These are phyloP conservation scores for Amaurobius ferox DNA, from an alignment of 2,888 invertebrate species.

Conservation along the genomic window DNA sequence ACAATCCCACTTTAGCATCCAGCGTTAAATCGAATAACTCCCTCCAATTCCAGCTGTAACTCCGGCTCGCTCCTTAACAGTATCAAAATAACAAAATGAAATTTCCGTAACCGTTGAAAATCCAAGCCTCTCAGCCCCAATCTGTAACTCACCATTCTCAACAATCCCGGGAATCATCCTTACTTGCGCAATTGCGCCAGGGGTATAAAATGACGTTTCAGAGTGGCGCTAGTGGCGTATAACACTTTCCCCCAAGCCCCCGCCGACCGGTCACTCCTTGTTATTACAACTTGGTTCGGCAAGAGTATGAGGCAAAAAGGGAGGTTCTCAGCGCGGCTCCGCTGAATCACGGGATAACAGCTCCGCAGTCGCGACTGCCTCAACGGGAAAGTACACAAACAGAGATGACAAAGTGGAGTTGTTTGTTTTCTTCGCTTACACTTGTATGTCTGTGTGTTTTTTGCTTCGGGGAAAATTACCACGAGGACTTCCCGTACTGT, in stretches of 20 bases:
- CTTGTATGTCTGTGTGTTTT: conserved; percentile 19
- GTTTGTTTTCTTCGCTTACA: conserved; percentile 5
- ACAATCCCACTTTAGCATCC: no score
- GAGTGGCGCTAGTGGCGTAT: not conserved
- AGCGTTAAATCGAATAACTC: no score
- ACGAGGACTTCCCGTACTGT: conserved; percentile 14
- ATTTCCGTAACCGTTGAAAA: not conserved
- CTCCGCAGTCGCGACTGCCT: not conserved
- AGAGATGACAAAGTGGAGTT: conserved; percentile 21
- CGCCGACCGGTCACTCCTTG: conserved; percentile 1
- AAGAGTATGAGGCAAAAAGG: not conserved
- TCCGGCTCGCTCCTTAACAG: no score
- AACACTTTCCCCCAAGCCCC: not conserved
- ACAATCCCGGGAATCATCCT: not conserved
- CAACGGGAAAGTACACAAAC: not conserved
- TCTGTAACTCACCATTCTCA: not conserved
- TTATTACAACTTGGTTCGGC: conserved; percentile 24
- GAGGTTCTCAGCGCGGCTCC: not conserved
- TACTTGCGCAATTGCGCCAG: conserved; percentile 7
- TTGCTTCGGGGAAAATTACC: conserved; percentile 18
- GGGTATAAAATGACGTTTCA: conserved; percentile 6
- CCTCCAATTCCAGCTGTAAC: no score
- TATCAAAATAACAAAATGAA: no score
- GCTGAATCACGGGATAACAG: not conserved
- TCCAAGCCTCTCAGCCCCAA: not conserved